A percentile compares a stretch with the other conserved stretches of the same genome.
Conservation (phyloP, 2,113 vertebrate genomes). For the Malurus elegans region DNA sequence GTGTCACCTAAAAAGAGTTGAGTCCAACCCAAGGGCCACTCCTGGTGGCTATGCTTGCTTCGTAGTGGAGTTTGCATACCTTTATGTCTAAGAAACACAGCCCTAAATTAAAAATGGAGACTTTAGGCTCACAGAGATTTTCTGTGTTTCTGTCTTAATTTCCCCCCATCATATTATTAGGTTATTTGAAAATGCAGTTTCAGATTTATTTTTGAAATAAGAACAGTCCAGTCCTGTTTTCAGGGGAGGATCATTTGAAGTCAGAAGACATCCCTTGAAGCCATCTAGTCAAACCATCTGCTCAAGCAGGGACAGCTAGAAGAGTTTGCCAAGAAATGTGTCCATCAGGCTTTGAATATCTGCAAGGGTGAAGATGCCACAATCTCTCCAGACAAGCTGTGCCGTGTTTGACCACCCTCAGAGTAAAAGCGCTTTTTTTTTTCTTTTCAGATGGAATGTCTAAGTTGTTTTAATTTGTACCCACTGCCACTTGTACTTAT, state of each 20-base stretch:
- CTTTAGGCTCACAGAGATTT: background rate
- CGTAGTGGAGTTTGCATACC: rapidly evolving
- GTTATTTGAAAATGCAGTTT: background rate
- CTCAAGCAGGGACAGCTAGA: background rate
- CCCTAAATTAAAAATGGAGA: background rate
- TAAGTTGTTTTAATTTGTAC: background rate
- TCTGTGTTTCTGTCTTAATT: background rate
- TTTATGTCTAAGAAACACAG: background rate
- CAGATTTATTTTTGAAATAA: background rate
- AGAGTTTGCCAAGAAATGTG: background rate
- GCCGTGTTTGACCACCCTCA: background rate
- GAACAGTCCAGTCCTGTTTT: background rate
- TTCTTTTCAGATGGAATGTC: background rate
- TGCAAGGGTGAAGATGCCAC: background rate
- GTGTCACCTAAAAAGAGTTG: background rate
- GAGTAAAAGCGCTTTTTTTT: background rate
- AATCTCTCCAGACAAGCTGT: background rate
- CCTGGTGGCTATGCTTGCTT: background rate
- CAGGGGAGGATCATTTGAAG: background rate
- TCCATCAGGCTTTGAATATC: background rate
- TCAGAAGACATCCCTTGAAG: background rate
- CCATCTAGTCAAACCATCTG: background rate
- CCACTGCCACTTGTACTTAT: background rate
- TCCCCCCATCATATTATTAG: background rate
- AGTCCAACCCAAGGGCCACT: background rate